Evolutionary conservation across 1,140 invertebrate species (phyloP), one percentile per base, ranked within the genome.

Genomic region (Aleiodes sp.): DNA sequence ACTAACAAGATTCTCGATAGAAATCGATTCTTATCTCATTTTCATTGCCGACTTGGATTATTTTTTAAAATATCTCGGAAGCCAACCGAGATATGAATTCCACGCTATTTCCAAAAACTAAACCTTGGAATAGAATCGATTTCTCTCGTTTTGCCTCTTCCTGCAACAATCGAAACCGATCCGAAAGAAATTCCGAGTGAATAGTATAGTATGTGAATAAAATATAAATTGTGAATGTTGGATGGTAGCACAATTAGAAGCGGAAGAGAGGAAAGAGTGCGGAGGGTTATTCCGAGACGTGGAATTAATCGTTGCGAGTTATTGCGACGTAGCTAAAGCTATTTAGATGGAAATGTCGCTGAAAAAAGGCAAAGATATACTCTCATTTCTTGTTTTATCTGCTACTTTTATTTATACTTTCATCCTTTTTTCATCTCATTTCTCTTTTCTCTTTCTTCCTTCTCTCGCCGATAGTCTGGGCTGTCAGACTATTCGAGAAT

Each of bases 401-500:
- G 57, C 16, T 57, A n/a, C 56, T 57, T 59, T 57, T 59, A 37
- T 65, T n/a, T n/a, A 16, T 33, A 37, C 33, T 68, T 68, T 43
- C 29, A 24, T 33, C 33, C 14, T 60, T 72, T 31, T 61, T 41
- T 67, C 24, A 52, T 71, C 16, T 64, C 31, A 10, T 35, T 35
- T 35, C 14, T 9, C 16, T 0, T 43, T 12, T 43, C 1, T n/a
- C 1, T 43, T 43, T 16, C n/a, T 4, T 1, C n/a, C n/a, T 12
- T 41, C n/a, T 69, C 16, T 52, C 26, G 21, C 19, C 57, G 33
- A 28, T 28, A 63, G 39, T 10, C 31, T 31, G 56, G 10, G 29
- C 35, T 69, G 33, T 63, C 59, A 52, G 43, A 63, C 28, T 63
- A 69, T 69, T 63, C 29, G 67, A 8, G 67, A 69, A 69, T 63